phyloP scores from a whole-genome alignment of 2,888 invertebrate species.

The Phrixothrix hirtus region DNA sequence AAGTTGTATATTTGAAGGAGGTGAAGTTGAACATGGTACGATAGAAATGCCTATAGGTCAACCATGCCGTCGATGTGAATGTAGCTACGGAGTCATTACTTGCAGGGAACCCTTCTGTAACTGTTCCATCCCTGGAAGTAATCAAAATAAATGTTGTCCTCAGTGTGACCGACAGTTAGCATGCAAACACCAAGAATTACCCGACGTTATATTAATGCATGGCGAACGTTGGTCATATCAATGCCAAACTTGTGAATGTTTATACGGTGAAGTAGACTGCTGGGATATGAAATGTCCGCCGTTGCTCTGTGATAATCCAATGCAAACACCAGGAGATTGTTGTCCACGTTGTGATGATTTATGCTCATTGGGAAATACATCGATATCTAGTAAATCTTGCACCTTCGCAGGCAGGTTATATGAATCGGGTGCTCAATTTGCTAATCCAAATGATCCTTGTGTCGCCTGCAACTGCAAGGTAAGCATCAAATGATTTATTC shows the following conservation, averaged over 20 bases:
- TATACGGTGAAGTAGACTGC: conserved; percentile 87
- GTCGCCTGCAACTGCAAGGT: conserved; percentile 77
- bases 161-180: conserved; percentile 75
- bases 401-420: conserved; percentile 64
- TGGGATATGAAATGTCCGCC: conserved; percentile 85
- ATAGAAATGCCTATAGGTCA: conserved; percentile 55
- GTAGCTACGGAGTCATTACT: conserved; percentile 64
- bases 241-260: conserved; percentile 90
- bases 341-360: conserved; percentile 71
- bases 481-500: conserved; percentile 47
- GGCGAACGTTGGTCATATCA: conserved; percentile 90
- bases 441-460: conserved; percentile 67
- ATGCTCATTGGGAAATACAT: conserved; percentile 47
- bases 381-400: conserved; percentile 61
- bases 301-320: conserved; percentile 65
- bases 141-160: conserved; percentile 72
- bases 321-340: conserved; percentile 69
- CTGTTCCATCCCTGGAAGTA: conserved; percentile 61
- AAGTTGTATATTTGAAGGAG: conserved; percentile 75
- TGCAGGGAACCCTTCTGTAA: conserved; percentile 73
- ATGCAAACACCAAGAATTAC: conserved; percentile 80
- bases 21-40: conserved; percentile 65
- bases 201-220: conserved; percentile 74
- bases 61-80: conserved; percentile 60
- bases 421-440: conserved; percentile 63